Base-by-base conservation (phyloP, 23 tunicate species). In the Ascidia mentula region DNA sequence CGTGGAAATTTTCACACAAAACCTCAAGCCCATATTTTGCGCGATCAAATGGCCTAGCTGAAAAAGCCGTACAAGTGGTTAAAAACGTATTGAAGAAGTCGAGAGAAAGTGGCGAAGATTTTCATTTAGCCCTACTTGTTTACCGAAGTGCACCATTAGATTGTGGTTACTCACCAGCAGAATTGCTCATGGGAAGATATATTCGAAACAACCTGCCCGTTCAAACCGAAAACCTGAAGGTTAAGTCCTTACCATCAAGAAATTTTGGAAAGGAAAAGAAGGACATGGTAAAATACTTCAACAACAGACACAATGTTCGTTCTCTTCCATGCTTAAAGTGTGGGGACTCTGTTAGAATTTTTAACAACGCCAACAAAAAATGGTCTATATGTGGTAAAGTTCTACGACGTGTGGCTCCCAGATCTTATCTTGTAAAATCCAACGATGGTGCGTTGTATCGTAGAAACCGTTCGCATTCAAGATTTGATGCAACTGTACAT, bases 111-210 rank as follows among this genome's bases (percentile, higher is more conserved):
- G 65, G 65, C 7, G 65, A 53, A 1, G 84, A 80, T 69, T 74
- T 74, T 15, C 45, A 80, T 28, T 17, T 71, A 22, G 61, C 84
- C 9, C 72, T 69, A 18, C 36, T 80, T 36, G 2, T 45, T 26
- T 80, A 80, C 36, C 36, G 65, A 60, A 32, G 42, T 30, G 40
- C 84, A 37, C 36, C 61, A 38, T 74, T 80, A 65, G 59, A 69
- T 32, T 45, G 40, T 28, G 77, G 84, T 34, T 69, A 26, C n/a
- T n/a, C n/a, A n/a, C n/a, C n/a, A n/a, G n/a, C n/a, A n/a, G n/a
- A n/a, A n/a, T 69, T 65, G 22, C 71, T 69, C 31, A 69, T 80
- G 84, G 84, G 84, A 45, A 36, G 84, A 37, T 34, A 71, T 33
- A 53, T 83, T 8, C 59, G 81, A 38, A 36, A 71, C 37, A 83